A percentile compares a stretch with the other conserved stretches of the same genome.
Conservation (phyloP, 2,113 vertebrate species). For the Seriola dumerili region DNA sequence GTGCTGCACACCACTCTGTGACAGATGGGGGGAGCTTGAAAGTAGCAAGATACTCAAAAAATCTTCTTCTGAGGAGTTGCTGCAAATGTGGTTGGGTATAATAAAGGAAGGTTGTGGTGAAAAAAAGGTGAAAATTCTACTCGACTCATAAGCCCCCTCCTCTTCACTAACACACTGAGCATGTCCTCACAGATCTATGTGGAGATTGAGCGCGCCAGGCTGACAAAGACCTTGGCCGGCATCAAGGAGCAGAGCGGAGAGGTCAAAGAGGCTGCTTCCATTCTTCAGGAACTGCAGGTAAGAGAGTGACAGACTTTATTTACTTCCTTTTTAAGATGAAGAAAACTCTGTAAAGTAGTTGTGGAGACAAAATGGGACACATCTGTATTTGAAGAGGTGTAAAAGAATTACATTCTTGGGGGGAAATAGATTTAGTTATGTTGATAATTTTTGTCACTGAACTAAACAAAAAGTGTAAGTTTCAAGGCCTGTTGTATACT, state of each 20-base stretch:
- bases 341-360: background rate
- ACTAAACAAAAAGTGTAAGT: background rate
- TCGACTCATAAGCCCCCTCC: background rate
- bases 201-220: constrained; percentile 96
- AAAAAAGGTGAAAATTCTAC: background rate
- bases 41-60: background rate
- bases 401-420: background rate
- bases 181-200: constrained; percentile 92
- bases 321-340: background rate
- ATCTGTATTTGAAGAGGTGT: background rate
- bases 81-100: background rate
- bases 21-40: background rate
- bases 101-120: background rate
- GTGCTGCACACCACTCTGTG: background rate
- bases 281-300: constrained; percentile 98
- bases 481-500: background rate
- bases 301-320: background rate
- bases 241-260: constrained; percentile 97
- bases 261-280: constrained; percentile 94
- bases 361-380: background rate
- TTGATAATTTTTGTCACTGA: background rate
- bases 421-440: background rate
- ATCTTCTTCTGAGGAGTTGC: no score
- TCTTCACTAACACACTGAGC: background rate
- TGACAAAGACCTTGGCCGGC: constrained; percentile 93